phyloP scores from a whole-genome alignment of 2,797 vertebrate genomes.

The Numenius phaeopus region DNA sequence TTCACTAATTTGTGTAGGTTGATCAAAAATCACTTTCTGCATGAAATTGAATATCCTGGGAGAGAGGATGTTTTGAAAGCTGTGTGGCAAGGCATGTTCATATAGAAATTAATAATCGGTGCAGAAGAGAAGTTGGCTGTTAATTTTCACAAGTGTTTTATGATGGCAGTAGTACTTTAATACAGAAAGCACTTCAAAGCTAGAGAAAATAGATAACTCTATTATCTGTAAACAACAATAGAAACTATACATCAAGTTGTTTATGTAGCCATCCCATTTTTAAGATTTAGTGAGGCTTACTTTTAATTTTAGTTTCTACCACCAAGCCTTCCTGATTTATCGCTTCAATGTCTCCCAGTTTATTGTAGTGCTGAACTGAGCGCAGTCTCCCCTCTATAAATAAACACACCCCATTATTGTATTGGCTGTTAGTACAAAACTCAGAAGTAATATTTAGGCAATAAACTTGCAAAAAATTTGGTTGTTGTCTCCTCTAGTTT shows the following conservation, averaged over 20 bases:
- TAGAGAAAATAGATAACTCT: constrained; percentile 55
- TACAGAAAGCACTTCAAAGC: constrained; percentile 43
- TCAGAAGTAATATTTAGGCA: not conserved
- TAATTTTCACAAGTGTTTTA: constrained; percentile 64
- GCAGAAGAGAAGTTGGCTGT: constrained; percentile 21
- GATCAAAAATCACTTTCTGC: constrained; percentile 53
- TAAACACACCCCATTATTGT: not conserved
- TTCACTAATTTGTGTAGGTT: constrained; percentile 33
- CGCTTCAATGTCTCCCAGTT: not conserved
- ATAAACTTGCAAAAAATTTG: not conserved
- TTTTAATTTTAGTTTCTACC: constrained; percentile 57
- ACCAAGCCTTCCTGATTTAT: constrained; percentile 11
- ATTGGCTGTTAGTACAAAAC: not conserved
- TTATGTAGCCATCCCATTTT: constrained; percentile 41
- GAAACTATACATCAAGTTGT: constrained; percentile 43
- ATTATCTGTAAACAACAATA: constrained; percentile 58
- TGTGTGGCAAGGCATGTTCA: constrained; percentile 20
- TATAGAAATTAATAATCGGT: constrained; percentile 58
- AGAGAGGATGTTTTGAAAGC: constrained; percentile 45
- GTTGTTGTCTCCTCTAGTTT: not conserved
- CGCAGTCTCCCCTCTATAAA: not conserved
- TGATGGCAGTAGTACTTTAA: constrained; percentile 37
- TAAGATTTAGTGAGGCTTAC: constrained; percentile 42
- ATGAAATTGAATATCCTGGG: constrained; percentile 41
- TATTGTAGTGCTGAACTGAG: not conserved